Evolutionary conservation across 2,797 vertebrate genomes (phyloP), one percentile per base, ranked within the genome.

Genomic region (Gadopsis bispinosus): DNA sequence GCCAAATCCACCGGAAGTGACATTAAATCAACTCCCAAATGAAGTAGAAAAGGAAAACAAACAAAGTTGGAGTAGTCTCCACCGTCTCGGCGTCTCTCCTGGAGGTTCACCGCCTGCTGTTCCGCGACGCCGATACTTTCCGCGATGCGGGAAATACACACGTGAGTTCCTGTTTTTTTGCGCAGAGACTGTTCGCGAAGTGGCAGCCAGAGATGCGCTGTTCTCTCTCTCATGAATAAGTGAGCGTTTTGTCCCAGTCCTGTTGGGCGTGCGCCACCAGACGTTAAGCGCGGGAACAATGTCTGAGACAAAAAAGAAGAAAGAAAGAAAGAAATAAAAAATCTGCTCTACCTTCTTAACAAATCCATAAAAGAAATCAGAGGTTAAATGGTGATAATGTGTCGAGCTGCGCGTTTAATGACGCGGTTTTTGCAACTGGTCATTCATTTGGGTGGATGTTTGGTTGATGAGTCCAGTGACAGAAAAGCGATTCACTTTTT

Each of bases 1-100:
- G 3, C 41, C 50, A 26, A n/a, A 14, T 9, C 58, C 16, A 33
- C 69, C 69, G 78, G 78, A 80, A 69, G 78, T 69, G n/a, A 5
- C 7, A 7, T 45, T 20, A 1, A 26, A 29, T 16, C 14, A 2
- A 53, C 19, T 0, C 2, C 2, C 5, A 11, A 26, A 33, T 48
- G 1, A 37, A 60, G 9, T 11, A 11, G 26, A 4, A 17, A 43
- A n/a, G 26, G 0, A 3, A 35, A 54, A 4, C 0, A 41, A 7
- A 2, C 6, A 10, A 66, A n/a, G 3, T 37, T 12, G 39, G 3
- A 1, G 3, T 0, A 1, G 37, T 41, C 7, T 20, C 20, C 20
- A 10, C 7, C 4, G 12, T 22, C 9, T 59, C 20, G 3, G 1
- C 26, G 43, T 53, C 5, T n/a, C 29, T 16, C 4, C 19, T 37